These are phyloP conservation scores for Chiroxiphia lanceolata DNA, from an alignment of 2,797 vertebrate species.

Conservation along the genomic window DNA sequence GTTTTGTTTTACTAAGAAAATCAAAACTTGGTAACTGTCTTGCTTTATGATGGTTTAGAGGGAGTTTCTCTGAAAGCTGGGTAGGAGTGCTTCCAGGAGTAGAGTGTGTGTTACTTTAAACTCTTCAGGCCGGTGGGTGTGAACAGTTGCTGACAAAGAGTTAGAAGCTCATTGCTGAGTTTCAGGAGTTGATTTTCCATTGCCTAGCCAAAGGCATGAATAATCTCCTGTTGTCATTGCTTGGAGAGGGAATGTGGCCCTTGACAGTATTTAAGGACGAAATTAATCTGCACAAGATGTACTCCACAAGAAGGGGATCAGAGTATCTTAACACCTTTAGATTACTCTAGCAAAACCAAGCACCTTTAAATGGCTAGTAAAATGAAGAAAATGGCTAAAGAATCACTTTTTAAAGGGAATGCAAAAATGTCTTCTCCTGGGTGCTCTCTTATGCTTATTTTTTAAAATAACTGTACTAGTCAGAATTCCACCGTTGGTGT, in stretches of 20 bases:
- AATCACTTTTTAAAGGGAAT: background rate
- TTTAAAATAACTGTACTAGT: background rate
- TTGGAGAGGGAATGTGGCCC: background rate
- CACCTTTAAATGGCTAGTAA: background rate
- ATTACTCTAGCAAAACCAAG: background rate
- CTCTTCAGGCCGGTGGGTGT: rapidly evolving
- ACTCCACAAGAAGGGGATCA: background rate
- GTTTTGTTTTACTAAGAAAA: conserved; percentile 16
- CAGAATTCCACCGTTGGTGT: background rate
- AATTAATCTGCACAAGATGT: background rate
- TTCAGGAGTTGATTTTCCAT: background rate
- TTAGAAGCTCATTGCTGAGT: background rate
- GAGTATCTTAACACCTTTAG: background rate
- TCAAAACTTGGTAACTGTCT: conserved; percentile 29
- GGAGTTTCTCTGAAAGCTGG: background rate
- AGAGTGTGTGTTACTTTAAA: background rate
- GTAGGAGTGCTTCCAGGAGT: background rate
- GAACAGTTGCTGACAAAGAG: background rate
- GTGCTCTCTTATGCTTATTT: background rate
- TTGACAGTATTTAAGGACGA: background rate
- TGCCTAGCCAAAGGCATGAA: background rate
- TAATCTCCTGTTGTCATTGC: background rate
- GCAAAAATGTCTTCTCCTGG: background rate
- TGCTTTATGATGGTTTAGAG: background rate
- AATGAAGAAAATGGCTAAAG: background rate